Evolutionary conservation across 2,797 vertebrate genomes (phyloP).

Genomic region (Schizothorax lantsangensis): DNA sequence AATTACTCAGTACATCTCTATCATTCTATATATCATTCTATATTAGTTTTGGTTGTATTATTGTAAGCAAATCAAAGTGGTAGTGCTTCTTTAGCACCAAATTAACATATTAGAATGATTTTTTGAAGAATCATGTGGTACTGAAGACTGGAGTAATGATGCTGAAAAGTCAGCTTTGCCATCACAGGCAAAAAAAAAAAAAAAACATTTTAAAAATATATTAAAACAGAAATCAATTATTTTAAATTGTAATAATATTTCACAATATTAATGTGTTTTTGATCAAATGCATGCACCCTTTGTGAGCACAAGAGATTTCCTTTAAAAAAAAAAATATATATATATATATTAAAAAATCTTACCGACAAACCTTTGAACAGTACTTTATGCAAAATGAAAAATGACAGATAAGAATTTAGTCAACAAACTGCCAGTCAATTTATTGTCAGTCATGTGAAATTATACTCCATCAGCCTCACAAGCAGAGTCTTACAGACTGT

Average conservation of each 20-base stretch:
- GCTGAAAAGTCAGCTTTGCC: too few relatives aligned
- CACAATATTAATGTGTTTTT: background rate
- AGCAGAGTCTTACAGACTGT: background rate
- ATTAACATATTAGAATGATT: background rate
- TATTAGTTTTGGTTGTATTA: background rate
- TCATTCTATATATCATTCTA: background rate
- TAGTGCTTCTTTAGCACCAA: background rate
- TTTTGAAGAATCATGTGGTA: background rate
- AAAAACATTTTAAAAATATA: background rate
- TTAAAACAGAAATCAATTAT: background rate
- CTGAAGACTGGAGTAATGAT: background rate
- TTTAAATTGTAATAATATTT: background rate
- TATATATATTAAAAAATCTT: background rate
- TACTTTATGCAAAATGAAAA: background rate
- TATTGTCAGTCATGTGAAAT: background rate
- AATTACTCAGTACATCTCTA: background rate
- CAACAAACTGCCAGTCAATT: background rate
- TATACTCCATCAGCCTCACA: background rate
- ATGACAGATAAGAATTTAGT: conserved; percentile 1
- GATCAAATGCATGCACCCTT: background rate
- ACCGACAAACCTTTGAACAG: background rate
- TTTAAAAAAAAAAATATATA: background rate
- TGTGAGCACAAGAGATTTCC: background rate
- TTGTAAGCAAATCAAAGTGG: background rate
- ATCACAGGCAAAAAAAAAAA: too few relatives aligned